Percentiles rank a stretch among this genome's conserved stretches.
Conservation (phyloP, 2,113 vertebrate genomes). For the Ochotona princeps region DNA sequence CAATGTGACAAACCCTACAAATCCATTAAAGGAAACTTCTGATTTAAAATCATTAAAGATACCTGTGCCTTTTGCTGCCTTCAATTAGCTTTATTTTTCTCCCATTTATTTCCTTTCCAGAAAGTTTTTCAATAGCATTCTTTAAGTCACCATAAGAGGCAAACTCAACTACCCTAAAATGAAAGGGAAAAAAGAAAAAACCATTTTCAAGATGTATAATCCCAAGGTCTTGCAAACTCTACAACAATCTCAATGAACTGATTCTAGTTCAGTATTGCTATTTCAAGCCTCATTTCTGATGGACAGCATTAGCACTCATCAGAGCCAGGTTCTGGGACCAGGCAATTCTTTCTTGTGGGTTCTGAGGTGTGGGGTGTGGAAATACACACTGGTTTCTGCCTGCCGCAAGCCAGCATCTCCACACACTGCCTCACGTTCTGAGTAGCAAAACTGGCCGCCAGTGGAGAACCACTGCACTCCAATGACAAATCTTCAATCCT, state of each 20-base stretch:
- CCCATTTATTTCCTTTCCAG: constrained; percentile 98
- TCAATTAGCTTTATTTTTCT: constrained; percentile 98
- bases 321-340: neutral
- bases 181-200: neutral
- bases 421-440: neutral
- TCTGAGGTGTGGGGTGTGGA: neutral
- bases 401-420: neutral
- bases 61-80: constrained; percentile 95
- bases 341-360: neutral
- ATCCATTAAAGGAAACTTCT: neutral
- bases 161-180: constrained; percentile 95
- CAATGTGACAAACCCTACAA: neutral
- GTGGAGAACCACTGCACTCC: neutral
- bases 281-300: neutral
- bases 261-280: neutral
- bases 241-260: neutral
- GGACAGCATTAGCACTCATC: neutral
- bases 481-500: neutral
- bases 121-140: constrained; percentile 97
- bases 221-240: neutral
- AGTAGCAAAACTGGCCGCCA: neutral
- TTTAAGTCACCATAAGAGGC: constrained; percentile 97
- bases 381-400: neutral
- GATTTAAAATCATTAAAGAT: constrained; percentile 35
- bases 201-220: neutral